Percentiles rank a stretch among this genome's conserved stretches.
Evolutionary conservation across 1,140 invertebrate genomes (phyloP).

Genomic region (Polypedilum pembai): DNA sequence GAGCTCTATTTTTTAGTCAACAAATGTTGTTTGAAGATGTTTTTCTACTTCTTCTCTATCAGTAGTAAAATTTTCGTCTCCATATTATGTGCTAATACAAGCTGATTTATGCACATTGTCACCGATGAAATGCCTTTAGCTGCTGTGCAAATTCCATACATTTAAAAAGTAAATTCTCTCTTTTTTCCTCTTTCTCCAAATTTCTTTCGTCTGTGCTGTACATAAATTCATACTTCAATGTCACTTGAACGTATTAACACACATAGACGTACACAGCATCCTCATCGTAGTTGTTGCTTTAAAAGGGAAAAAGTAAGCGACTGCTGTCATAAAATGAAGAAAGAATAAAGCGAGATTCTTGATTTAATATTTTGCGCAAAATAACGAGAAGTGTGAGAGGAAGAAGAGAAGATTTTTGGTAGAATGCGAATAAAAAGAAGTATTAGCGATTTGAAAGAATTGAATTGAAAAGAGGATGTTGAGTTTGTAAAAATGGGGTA

Average conservation of each 20-base stretch:
- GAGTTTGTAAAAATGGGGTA: not conserved
- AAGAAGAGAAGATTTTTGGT: not conserved
- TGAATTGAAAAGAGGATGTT: not conserved
- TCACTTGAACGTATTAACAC: not conserved
- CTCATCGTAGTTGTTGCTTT: not conserved
- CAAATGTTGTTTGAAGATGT: no score
- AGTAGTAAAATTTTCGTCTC: no score
- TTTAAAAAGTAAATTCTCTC: no score
- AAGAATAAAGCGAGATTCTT: not conserved
- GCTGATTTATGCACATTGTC: no score
- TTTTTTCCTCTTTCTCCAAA: no score
- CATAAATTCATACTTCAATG: not conserved
- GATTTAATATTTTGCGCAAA: not conserved
- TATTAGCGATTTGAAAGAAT: conserved; percentile 13
- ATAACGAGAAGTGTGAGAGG: not conserved
- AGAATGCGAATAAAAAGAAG: conserved; percentile 5
- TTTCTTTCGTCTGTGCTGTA: no score
- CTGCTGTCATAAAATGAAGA: conserved; percentile 10
- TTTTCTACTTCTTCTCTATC: no score
- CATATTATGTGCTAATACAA: no score
- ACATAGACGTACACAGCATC: not conserved
- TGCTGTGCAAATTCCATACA: no score
- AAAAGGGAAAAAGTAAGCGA: not conserved
- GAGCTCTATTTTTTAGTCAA: no score
- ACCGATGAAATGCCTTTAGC: no score